A percentile compares a stretch with the other conserved stretches of the same genome.
These are phyloP conservation scores for Athalia cordata DNA, from an alignment of 2,888 invertebrate species.

Conservation along the genomic window DNA sequence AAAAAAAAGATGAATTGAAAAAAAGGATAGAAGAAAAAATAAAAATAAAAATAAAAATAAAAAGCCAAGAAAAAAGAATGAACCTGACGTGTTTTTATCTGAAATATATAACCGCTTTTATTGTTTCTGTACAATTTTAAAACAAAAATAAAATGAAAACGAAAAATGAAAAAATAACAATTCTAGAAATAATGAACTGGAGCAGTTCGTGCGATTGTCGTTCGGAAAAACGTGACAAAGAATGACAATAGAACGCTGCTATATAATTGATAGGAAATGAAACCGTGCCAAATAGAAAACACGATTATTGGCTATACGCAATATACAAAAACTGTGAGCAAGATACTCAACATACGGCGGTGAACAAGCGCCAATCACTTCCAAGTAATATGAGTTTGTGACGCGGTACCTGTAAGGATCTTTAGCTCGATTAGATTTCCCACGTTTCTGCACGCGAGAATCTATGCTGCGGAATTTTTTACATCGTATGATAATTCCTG, in stretches of 20 bases:
- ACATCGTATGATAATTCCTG: background rate
- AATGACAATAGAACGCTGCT: background rate
- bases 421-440: background rate
- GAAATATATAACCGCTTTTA: background rate
- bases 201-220: constrained; percentile 14
- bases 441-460: background rate
- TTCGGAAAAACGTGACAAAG: constrained; percentile 30
- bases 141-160: background rate
- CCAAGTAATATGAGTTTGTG: background rate
- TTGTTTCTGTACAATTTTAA: background rate
- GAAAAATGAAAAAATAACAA: background rate
- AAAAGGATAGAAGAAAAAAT: background rate
- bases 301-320: too few relatives aligned
- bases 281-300: constrained; percentile 8
- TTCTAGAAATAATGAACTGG: background rate
- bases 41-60: too few relatives aligned
- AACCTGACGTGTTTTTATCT: background rate
- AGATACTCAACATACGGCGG: background rate
- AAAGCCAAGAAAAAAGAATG: too few relatives aligned
- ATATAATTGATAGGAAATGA: constrained; percentile 22
- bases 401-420: background rate
- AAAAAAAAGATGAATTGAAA: background rate
- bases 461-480: background rate
- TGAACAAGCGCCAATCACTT: background rate
- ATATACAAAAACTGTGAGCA: background rate